Conservation (phyloP, 2,797 vertebrate species). For the Knipowitschia caucasica region DNA sequence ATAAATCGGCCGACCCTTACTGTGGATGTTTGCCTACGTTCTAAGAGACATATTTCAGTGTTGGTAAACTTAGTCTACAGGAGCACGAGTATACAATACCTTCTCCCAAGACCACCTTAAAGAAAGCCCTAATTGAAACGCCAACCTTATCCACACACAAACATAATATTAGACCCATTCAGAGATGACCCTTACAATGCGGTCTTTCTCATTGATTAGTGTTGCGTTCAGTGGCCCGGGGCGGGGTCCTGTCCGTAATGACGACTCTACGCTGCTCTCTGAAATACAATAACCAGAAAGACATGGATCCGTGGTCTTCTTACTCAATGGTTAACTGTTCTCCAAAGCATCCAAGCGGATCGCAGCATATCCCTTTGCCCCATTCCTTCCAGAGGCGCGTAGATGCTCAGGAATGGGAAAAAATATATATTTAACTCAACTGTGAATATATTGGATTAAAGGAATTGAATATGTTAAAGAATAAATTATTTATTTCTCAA, state of each 20-base stretch:
- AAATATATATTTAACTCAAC: not conserved
- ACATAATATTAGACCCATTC: constrained; percentile 33
- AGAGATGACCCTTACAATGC: constrained; percentile 42
- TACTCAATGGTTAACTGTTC: constrained; percentile 78
- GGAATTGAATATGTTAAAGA: no score
- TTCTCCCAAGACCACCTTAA: constrained; percentile 36
- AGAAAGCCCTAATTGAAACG: constrained; percentile 31
- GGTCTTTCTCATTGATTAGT: constrained; percentile 65
- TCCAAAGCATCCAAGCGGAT: constrained; percentile 49
- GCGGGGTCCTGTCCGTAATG: constrained; percentile 50
- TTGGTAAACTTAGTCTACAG: not conserved
- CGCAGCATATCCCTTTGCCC: not conserved
- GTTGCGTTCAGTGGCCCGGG: constrained; percentile 64
- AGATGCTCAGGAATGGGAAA: no score
- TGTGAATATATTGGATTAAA: no score
- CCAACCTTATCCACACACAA: constrained; percentile 36
- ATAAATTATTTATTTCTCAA: no score
- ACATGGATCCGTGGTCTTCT: constrained; percentile 48
- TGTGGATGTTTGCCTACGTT: not conserved
- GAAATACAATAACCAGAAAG: constrained; percentile 57
- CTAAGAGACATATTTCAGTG: constrained; percentile 6
- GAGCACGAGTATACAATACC: constrained; percentile 15
- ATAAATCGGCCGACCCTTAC: no score
- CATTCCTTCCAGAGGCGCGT: constrained; percentile 24
- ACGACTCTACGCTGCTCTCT: constrained; percentile 56